A percentile compares a stretch with the other conserved stretches of the same genome.
These are phyloP conservation scores for Climacteris rufus DNA, from an alignment of 2,113 vertebrate species.

Conservation along the genomic window DNA sequence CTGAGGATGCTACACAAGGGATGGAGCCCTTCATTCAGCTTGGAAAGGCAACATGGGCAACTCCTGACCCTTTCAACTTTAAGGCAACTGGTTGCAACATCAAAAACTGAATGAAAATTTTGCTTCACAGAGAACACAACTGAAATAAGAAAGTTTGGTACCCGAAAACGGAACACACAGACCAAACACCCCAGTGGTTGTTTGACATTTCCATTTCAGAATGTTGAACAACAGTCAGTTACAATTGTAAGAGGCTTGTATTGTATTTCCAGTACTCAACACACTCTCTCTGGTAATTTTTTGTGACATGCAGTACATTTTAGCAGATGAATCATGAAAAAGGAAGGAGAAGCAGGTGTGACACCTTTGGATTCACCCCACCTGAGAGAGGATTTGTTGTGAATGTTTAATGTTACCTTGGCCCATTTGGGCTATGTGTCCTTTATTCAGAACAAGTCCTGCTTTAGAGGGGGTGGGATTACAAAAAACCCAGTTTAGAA, in stretches of 20 bases:
- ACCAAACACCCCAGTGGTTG: neutral
- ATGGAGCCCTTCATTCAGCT: neutral
- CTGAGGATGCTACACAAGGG: neutral
- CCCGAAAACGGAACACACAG: neutral
- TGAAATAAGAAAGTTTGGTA: neutral
- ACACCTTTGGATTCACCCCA: neutral
- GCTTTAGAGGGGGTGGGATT: neutral
- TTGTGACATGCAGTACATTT: neutral
- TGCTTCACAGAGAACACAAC: neutral
- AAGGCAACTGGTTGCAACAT: neutral
- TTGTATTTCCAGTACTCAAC: neutral
- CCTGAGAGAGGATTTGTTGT: neutral
- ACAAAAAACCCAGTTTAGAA: neutral
- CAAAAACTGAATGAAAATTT: neutral
- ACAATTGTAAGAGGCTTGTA: constrained; percentile 28
- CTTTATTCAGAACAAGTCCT: neutral
- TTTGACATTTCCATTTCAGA: neutral
- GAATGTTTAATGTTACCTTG: neutral
- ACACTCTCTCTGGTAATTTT: neutral
- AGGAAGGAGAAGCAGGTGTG: neutral
- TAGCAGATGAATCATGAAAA: neutral
- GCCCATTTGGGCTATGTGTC: neutral
- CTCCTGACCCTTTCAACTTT: neutral
- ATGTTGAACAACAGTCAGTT: neutral
- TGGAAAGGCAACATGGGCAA: neutral